Evolutionary conservation across 2,797 vertebrate species (phyloP).

Genomic region (Pogonophryne albipinna): DNA sequence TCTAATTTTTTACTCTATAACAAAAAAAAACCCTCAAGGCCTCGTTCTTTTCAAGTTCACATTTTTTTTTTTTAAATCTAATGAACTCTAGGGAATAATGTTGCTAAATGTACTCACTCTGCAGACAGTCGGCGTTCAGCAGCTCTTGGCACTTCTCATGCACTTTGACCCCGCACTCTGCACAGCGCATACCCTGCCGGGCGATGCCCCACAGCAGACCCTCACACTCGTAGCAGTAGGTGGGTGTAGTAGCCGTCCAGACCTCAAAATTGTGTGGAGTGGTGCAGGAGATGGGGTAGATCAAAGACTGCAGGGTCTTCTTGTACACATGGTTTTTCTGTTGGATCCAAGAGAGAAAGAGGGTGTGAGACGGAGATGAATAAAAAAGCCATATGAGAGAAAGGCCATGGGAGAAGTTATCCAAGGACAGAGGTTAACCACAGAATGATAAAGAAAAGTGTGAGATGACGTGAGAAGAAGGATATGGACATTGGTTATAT

Average conservation of each 20-base stretch:
- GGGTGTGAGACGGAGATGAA: not conserved
- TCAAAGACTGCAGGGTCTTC: conserved; percentile 96
- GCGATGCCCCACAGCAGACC: conserved; percentile 97
- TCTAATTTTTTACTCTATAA: too few species aligned
- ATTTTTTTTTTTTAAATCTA: too few species aligned
- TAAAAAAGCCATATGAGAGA: not conserved
- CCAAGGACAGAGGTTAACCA: too few species aligned
- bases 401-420: not conserved
- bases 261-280: conserved; percentile 97
- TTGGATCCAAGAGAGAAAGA: not conserved
- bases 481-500: not conserved
- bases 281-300: conserved; percentile 98
- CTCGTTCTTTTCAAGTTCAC: too few species aligned
- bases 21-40: too few species aligned
- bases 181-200: conserved; percentile 96
- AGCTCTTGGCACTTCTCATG: conserved; percentile 99
- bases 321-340: conserved; percentile 97
- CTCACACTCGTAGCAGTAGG: conserved; percentile 98
- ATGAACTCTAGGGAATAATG: too few species aligned
- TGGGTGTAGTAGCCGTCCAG: conserved; percentile 96
- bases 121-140: conserved; percentile 97
- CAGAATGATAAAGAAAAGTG: not conserved
- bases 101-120: conserved; percentile 80
- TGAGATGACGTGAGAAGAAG: conserved; percentile 15
- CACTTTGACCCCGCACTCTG: conserved; percentile 97